These are phyloP conservation scores for Sebastes nivosus DNA, from an alignment of 2,797 vertebrate species.

Conservation along the genomic window DNA sequence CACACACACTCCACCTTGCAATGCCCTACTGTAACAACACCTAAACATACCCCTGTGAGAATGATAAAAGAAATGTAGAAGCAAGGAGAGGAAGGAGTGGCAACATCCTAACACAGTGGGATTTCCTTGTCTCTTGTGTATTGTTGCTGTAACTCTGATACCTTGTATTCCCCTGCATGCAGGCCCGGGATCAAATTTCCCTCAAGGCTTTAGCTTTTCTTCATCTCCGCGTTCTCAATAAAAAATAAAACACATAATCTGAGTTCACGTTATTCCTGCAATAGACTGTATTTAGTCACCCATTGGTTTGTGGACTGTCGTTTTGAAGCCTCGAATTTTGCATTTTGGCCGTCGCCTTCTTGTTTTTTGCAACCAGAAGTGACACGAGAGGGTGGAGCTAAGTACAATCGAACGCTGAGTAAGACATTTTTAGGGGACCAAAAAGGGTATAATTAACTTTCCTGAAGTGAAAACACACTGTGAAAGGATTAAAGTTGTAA, in stretches of 20 bases:
- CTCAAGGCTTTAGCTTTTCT: background rate
- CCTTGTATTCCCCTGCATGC: background rate
- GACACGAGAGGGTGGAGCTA: no score
- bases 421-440: no score
- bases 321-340: no score
- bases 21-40: background rate
- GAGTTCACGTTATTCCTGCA: background rate
- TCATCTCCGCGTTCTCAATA: background rate
- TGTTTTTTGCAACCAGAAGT: no score
- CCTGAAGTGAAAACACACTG: no score
- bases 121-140: background rate
- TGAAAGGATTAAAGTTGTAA: no score
- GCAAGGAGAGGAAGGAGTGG: background rate
- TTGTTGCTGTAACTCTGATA: background rate
- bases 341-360: no score
- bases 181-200: background rate
- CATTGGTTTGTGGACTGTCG: no score
- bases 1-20: background rate
- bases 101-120: background rate
- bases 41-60: background rate
- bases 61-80: background rate
- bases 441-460: no score
- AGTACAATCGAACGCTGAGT: no score
- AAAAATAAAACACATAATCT: background rate
- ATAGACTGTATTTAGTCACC: no score